Conservation (phyloP, 2,888 invertebrate genomes). For the Catocala sponsa region DNA sequence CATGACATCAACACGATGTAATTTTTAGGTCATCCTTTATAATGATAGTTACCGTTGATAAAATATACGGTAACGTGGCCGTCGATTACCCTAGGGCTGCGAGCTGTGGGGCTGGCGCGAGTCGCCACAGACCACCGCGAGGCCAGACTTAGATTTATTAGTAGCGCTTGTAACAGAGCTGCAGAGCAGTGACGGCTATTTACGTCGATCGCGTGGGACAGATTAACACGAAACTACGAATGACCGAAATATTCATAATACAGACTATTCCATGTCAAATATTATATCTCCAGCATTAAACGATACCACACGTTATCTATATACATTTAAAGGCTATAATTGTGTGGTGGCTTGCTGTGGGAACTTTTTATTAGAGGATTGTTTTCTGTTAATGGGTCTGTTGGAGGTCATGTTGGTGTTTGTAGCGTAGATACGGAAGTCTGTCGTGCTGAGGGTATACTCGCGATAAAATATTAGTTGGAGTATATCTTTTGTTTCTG, state of each 20-base stretch:
- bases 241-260: slow-evolving; percentile 53
- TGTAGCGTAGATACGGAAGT: slow-evolving; percentile 15
- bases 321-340: slow-evolving; percentile 12
- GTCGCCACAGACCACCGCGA: slow-evolving; percentile 1
- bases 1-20: too few relatives aligned
- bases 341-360: not conserved
- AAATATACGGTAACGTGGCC: too few relatives aligned
- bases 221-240: slow-evolving; percentile 45
- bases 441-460: slow-evolving; percentile 16
- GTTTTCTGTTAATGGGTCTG: slow-evolving; percentile 29
- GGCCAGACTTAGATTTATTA: slow-evolving; percentile 23
- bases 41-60: too few relatives aligned
- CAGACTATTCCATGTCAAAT: slow-evolving; percentile 43
- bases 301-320: slow-evolving; percentile 4
- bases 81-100: too few relatives aligned
- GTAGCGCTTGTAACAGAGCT: slow-evolving; percentile 14
- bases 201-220: slow-evolving; percentile 40
- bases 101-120: too few relatives aligned
- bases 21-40: too few relatives aligned
- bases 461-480: not conserved
- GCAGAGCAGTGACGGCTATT: slow-evolving; percentile 40
- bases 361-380: slow-evolving; percentile 34
- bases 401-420: slow-evolving; percentile 30
- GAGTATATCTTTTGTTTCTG: not conserved
- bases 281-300: slow-evolving; percentile 12